Conservation (phyloP, 2,797 vertebrate genomes). For the Cryptoprocta ferox region DNA sequence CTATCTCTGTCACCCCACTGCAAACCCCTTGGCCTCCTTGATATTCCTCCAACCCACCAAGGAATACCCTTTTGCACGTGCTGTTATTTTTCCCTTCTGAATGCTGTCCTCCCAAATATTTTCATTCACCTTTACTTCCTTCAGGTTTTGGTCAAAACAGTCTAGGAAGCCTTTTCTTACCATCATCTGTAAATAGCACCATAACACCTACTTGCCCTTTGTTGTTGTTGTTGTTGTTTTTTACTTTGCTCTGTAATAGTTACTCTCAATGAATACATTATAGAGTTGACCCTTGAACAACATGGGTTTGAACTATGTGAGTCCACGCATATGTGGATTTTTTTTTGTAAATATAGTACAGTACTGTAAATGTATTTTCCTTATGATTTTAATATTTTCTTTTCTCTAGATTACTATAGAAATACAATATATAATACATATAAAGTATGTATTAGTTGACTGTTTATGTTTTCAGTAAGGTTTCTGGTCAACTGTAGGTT, state of each 20-base stretch:
- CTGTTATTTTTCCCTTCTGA: neutral
- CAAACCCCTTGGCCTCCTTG: neutral
- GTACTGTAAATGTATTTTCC: neutral
- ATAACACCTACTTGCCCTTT: neutral
- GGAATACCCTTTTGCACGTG: neutral
- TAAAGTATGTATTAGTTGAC: neutral
- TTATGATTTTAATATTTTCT: neutral
- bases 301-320: neutral
- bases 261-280: neutral
- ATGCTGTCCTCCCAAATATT: neutral
- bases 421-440: neutral
- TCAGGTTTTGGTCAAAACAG: neutral
- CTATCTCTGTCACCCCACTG: neutral
- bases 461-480: neutral
- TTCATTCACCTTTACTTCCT: neutral
- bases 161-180: neutral
- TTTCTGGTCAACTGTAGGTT: neutral
- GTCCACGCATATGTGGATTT: neutral
- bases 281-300: neutral
- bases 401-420: neutral
- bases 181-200: neutral
- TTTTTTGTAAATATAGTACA: neutral
- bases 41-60: neutral
- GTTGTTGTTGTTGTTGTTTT: neutral
- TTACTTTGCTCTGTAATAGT: neutral